Conservation (phyloP, 92 coral and sea anemone species). For the Parazoanthus atlanticus region DNA sequence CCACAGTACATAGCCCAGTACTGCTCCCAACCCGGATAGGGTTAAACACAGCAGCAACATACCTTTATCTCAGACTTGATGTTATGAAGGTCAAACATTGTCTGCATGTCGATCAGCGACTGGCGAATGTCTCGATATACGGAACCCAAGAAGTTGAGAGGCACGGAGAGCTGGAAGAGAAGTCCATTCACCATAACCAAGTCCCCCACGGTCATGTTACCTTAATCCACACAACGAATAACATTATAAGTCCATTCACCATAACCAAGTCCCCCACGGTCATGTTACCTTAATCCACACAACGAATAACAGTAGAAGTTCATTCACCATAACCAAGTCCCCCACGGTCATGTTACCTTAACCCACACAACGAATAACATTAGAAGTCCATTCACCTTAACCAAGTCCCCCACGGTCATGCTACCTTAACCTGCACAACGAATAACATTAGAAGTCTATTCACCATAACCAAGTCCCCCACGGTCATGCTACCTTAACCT, state of each 20-base stretch:
- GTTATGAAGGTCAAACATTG: slow-evolving; percentile 88
- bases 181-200: slow-evolving; percentile 97
- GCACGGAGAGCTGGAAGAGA: slow-evolving; percentile 89
- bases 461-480: no score
- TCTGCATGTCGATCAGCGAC: slow-evolving; percentile 94
- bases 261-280: slow-evolving; percentile 95
- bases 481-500: no score
- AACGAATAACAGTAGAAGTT: slow-evolving; percentile 53
- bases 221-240: slow-evolving; percentile 42
- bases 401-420: slow-evolving; percentile 95
- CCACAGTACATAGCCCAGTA: background rate
- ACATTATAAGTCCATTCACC: slow-evolving; percentile 98
- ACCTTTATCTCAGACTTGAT: slow-evolving; percentile 77
- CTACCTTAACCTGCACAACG: slow-evolving; percentile 61
- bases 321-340: slow-evolving; percentile 97
- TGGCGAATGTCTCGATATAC: slow-evolving; percentile 94
- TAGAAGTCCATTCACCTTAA: slow-evolving; percentile 97
- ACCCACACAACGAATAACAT: background rate
- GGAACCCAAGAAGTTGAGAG: slow-evolving; percentile 94
- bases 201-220: slow-evolving; percentile 96
- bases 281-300: slow-evolving; percentile 77
- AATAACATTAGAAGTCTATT: no score
- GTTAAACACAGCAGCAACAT: background rate
- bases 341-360: slow-evolving; percentile 96
- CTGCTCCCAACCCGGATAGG: background rate